Base-by-base conservation (phyloP, 1,140 invertebrate species). In the Maconellicoccus hirsutus region DNA sequence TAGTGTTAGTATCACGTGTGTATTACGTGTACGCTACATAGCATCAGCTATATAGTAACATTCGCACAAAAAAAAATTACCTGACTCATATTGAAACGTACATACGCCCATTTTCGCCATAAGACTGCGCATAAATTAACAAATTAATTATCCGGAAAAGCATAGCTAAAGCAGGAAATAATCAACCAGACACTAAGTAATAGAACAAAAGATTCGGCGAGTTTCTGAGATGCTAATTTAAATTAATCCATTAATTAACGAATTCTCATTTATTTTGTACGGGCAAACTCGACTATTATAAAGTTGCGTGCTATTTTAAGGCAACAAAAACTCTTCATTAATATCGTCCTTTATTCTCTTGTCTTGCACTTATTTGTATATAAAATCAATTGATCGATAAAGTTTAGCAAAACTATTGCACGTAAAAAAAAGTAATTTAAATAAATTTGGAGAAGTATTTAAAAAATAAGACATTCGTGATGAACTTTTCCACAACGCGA, bases 231-330 rank as follows among this genome's bases (percentile, higher is more conserved):
- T 52, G 42, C 42, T 52, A 52, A 52, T 52, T 52, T 52, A 52
- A 52, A 52, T 52, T 52, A 52, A 52, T 52, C 42, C 42, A 52
- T 52, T 52, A 52, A 52, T 52, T 52, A 52, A 52, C 42, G 42
- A 52, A 52, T 52, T 52, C 42, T 52, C 42, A 52, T 52, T 52
- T 52, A 52, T 52, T 52, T 52, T 52, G n/a, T 52, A 19, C 42
- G 42, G 42, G 12, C 10, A 52, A 52, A 19, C 6, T 52, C 42
- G 42, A 52, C n/a, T 52, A 52, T 52, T 52, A 52, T 52, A 52
- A 52, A 52, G 42, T 52, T 52, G 16, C 42, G 42, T 52, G n/a
- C 42, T 6, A 33, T 33, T 33, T 33, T 33, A 33, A 33, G 4
- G 29, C 29, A 52, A 52, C 42, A 52, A 52, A 52, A 52, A 52